Percentiles rank a stretch among this genome's conserved stretches.
Evolutionary conservation across 1,140 invertebrate genomes (phyloP).

Genomic region (Cheumatopsyche charites): DNA sequence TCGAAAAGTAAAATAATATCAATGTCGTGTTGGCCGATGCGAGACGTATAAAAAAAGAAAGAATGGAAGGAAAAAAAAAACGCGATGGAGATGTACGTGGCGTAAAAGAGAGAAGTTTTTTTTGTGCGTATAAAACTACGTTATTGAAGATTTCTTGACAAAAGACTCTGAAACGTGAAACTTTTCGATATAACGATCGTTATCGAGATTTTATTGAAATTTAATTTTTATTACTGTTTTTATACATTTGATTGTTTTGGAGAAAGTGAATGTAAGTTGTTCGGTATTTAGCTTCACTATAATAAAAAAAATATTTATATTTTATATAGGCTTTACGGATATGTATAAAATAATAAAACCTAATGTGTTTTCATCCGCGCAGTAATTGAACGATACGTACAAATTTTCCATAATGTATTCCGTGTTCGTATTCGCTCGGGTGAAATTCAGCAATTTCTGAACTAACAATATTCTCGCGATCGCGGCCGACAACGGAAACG

Average conservation of each 20-base stretch:
- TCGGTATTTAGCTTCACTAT: not conserved
- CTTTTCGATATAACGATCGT: too few species aligned
- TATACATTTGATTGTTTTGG: not conserved
- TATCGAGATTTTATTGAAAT: too few species aligned
- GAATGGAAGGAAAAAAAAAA: not conserved
- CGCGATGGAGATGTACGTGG: not conserved
- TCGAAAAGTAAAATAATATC: constrained; percentile 18
- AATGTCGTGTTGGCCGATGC: not conserved
- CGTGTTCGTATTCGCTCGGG: not conserved
- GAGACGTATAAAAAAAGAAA: constrained; percentile 10
- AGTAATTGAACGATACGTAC: constrained; percentile 17
- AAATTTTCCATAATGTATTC: constrained; percentile 30
- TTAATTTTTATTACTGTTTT: not conserved
- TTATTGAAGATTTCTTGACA: too few species aligned
- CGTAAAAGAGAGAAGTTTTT: too few species aligned
- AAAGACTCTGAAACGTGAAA: too few species aligned
- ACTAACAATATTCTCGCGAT: constrained; percentile 28
- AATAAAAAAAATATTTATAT: not conserved
- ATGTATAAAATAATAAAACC: constrained; percentile 3
- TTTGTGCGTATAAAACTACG: too few species aligned
- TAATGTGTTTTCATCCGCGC: constrained; percentile 21
- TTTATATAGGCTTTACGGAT: not conserved
- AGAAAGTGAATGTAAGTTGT: not conserved
- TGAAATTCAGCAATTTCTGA: constrained; percentile 24
- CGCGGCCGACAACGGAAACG: constrained; percentile 18